Percentiles rank a stretch among this genome's conserved stretches.
Conservation (phyloP, 2,113 vertebrate genomes). For the Macrotis lagotis region DNA sequence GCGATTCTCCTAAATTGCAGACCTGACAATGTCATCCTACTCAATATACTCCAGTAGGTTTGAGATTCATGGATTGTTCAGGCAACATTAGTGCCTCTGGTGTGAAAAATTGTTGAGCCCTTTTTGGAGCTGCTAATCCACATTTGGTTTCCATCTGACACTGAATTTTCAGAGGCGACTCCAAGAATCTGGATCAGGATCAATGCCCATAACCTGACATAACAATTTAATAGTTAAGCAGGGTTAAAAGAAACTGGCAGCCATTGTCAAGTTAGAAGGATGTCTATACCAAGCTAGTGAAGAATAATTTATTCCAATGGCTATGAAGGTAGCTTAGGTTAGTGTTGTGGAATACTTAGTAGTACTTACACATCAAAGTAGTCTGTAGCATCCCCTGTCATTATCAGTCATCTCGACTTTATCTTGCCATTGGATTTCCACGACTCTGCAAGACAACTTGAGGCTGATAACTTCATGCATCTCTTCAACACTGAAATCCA, state of each 20-base stretch:
- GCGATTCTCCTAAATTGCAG: neutral
- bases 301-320: too few relatives aligned
- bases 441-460: neutral
- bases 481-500: too few relatives aligned
- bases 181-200: neutral
- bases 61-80: neutral
- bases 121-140: neutral
- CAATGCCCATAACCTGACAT: neutral
- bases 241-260: neutral
- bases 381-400: neutral
- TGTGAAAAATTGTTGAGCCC: too few relatives aligned
- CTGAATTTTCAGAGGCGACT: neutral
- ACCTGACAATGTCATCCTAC: neutral
- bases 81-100: neutral
- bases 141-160: neutral
- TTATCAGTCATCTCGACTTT: neutral
- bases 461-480: neutral
- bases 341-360: neutral
- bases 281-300: neutral
- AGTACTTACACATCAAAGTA: too few relatives aligned
- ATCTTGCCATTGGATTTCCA: neutral
- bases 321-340: neutral
- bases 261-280: neutral
- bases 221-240: neutral
- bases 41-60: too few relatives aligned